phyloP scores from a whole-genome alignment of 2,113 vertebrate species.

The Ceyx margarethae region DNA sequence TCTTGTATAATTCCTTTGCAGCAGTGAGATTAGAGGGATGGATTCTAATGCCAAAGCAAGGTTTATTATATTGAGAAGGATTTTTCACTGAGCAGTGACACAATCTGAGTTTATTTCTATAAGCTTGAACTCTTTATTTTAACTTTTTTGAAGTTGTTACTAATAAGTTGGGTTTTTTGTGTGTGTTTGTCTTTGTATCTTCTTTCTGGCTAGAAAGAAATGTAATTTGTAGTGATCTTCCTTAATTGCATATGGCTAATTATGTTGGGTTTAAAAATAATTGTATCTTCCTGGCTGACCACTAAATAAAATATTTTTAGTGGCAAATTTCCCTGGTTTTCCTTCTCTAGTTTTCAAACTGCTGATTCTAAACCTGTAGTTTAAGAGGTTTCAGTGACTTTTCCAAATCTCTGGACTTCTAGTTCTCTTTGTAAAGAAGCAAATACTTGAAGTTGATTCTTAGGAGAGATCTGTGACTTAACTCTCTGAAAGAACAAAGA shows the following conservation, averaged over 20 bases:
- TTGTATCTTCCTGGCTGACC: background rate
- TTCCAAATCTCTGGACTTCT: background rate
- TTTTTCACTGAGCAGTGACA: background rate
- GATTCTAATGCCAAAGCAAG: background rate
- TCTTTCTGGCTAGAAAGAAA: background rate
- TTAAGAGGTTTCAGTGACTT: background rate
- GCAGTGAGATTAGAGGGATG: background rate
- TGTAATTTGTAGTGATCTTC: background rate
- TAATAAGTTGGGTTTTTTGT: background rate
- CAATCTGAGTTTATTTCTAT: background rate
- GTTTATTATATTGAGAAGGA: background rate
- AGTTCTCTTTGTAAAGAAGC: background rate
- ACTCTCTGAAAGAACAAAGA: background rate
- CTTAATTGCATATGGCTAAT: conserved; percentile 14
- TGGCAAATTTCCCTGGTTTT: background rate
- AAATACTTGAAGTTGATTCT: background rate
- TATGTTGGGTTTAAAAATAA: background rate
- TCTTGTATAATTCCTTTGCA: background rate
- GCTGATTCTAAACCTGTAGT: background rate
- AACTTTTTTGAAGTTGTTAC: background rate
- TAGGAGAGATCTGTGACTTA: background rate
- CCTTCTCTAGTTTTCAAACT: background rate
- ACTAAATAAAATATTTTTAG: background rate
- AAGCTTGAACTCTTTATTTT: background rate
- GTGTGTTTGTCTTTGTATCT: background rate